Percentiles rank a stretch among this genome's conserved stretches.
Conservation (phyloP, 2,888 invertebrate genomes). For the Galerucella calmariensis region DNA sequence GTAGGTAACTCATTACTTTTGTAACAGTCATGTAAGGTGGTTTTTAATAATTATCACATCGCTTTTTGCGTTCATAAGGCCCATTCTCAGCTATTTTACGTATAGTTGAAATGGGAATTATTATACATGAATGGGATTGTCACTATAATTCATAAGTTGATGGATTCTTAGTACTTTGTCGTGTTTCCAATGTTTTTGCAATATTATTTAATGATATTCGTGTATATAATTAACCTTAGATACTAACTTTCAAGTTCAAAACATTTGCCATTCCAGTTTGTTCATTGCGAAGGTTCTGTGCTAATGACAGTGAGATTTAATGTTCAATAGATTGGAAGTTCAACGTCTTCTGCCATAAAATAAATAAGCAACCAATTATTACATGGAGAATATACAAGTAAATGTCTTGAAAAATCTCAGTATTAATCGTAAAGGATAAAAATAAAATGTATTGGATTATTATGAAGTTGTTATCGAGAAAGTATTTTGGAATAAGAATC, state of each 20-base stretch:
- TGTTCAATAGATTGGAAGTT: neutral
- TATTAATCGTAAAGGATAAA: no score
- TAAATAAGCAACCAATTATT: neutral
- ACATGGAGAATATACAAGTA: neutral
- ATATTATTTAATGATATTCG: neutral
- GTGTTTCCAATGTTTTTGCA: neutral
- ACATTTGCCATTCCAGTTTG: neutral
- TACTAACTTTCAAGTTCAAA: neutral
- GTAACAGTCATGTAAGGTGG: no score
- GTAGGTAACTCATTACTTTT: no score
- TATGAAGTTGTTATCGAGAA: neutral
- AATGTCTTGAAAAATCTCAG: no score
- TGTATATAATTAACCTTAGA: neutral
- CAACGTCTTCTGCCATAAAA: neutral
- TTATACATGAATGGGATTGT: no score
- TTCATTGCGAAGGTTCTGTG: neutral
- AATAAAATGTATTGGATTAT: neutral
- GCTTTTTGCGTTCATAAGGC: no score
- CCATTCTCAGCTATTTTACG: no score
- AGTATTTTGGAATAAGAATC: neutral
- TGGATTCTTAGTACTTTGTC: neutral
- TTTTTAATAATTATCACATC: no score
- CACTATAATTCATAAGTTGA: neutral
- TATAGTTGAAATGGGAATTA: no score
- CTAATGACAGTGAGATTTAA: neutral